A percentile compares a stretch with the other conserved stretches of the same genome.
Evolutionary conservation across 2,113 vertebrate species (phyloP).

Genomic region (Archocentrus centrarchus): DNA sequence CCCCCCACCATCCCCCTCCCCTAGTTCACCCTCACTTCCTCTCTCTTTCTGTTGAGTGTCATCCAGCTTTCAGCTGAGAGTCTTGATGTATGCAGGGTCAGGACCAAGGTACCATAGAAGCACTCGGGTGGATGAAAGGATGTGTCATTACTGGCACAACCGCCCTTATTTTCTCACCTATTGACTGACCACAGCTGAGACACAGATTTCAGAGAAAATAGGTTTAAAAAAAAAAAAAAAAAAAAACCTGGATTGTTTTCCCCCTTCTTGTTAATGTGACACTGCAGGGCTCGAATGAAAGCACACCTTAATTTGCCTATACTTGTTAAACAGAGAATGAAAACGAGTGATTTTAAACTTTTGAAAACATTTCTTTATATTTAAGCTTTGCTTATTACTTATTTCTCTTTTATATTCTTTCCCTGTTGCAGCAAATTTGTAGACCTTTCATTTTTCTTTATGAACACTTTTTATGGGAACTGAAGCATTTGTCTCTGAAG

Average conservation of each 20-base stretch:
- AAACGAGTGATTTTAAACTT: background rate
- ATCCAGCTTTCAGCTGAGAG: conserved; percentile 52
- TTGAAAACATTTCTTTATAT: conserved; percentile 2
- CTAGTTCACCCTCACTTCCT: conserved; percentile 11
- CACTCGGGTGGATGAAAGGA: conserved; percentile 2
- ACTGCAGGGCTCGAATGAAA: background rate
- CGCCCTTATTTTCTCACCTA: background rate
- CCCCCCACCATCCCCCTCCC: background rate
- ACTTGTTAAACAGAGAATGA: too few relatives aligned
- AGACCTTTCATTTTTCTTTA: background rate
- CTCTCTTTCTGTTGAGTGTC: conserved; percentile 38
- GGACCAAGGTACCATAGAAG: background rate
- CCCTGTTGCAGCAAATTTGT: background rate
- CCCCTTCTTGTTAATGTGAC: background rate
- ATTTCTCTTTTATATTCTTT: too few relatives aligned
- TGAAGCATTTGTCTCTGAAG: background rate
- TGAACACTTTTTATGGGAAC: too few relatives aligned
- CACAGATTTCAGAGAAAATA: background rate
- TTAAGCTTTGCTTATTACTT: background rate
- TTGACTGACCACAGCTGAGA: background rate
- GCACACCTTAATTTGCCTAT: background rate
- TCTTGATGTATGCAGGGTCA: conserved; percentile 73
- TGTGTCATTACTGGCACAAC: background rate
- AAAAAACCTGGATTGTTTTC: background rate
- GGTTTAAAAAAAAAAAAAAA: background rate